A percentile compares a stretch with the other conserved stretches of the same genome.
Conservation (phyloP, 2,113 vertebrate species). For the Thinocorus orbignyianus region DNA sequence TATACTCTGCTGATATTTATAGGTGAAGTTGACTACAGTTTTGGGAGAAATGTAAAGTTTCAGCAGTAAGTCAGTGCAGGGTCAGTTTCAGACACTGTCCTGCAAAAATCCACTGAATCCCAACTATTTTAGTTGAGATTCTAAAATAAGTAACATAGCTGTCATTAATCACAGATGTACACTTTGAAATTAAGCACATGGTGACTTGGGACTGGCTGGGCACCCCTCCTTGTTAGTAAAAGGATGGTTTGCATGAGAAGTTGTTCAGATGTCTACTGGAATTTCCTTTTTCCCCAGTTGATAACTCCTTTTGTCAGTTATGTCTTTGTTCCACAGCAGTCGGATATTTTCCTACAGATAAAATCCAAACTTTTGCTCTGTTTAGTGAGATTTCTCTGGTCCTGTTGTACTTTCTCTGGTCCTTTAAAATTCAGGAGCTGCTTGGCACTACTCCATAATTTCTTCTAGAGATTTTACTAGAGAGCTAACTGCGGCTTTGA, state of each 20-base stretch:
- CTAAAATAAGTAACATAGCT: background rate
- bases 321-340: background rate
- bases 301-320: background rate
- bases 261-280: background rate
- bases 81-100: background rate
- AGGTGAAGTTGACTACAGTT: background rate
- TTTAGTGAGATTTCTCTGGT: background rate
- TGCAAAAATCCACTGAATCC: background rate
- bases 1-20: background rate
- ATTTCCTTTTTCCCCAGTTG: background rate
- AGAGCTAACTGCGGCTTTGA: background rate
- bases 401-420: background rate
- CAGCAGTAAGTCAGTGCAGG: background rate
- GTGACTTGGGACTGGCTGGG: background rate
- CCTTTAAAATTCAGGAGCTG: background rate
- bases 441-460: background rate
- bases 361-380: background rate
- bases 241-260: background rate
- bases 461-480: background rate
- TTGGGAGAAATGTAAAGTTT: background rate
- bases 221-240: background rate
- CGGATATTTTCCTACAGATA: background rate
- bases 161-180: background rate
- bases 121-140: background rate
- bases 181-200: background rate